phyloP scores from a whole-genome alignment of 2,797 vertebrate genomes.

The Anas bernieri region DNA sequence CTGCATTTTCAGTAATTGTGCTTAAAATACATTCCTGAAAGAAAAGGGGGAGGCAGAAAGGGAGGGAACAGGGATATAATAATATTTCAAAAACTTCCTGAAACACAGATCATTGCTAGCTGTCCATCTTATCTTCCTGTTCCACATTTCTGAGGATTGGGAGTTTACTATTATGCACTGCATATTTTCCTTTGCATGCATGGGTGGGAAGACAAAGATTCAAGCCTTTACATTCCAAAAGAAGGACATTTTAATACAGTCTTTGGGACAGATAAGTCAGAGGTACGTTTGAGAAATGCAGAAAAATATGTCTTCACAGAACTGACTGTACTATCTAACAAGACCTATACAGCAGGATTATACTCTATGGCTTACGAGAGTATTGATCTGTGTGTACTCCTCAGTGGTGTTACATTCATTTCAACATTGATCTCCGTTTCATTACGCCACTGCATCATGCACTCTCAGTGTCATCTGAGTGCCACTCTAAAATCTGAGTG shows the following conservation, averaged over 20 bases:
- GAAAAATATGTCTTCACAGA: constrained; percentile 53
- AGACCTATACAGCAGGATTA: constrained; percentile 48
- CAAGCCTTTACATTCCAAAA: not conserved
- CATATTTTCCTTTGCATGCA: not conserved
- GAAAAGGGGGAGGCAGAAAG: not conserved
- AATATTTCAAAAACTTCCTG: not conserved
- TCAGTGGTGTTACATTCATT: constrained; percentile 64
- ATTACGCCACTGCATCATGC: constrained; percentile 58
- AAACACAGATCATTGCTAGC: not conserved
- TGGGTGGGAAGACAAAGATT: not conserved
- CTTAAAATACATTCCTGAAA: not conserved
- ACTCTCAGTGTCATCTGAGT: constrained; percentile 38
- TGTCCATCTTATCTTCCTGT: not conserved
- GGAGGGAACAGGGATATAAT: not conserved
- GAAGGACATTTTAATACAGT: not conserved
- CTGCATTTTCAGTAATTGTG: not conserved
- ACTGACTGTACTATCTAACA: constrained; percentile 44
- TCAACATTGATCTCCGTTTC: constrained; percentile 72
- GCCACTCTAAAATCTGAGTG: constrained; percentile 30
- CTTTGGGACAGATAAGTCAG: constrained; percentile 35
- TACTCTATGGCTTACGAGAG: constrained; percentile 45
- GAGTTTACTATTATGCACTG: not conserved
- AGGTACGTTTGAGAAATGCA: constrained; percentile 20
- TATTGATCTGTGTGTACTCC: constrained; percentile 72
- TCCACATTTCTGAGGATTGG: not conserved